phyloP scores from a whole-genome alignment of 2,888 invertebrate genomes.

The Pristionchus exspectatus region DNA sequence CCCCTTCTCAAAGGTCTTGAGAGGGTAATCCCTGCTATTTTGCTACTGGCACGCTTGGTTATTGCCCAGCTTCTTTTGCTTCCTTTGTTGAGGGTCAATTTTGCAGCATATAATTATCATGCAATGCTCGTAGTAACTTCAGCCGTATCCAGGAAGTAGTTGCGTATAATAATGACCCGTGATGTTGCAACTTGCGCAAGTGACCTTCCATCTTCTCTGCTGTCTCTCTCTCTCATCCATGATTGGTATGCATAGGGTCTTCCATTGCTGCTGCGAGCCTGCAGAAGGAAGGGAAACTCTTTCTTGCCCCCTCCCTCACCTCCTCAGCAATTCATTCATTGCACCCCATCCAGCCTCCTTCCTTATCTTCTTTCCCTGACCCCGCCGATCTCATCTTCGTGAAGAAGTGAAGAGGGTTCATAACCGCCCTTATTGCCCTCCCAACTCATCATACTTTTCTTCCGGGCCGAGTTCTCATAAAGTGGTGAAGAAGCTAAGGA shows the following conservation, averaged over 20 bases:
- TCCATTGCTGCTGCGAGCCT: background rate
- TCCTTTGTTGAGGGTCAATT: background rate
- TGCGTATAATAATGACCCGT: background rate
- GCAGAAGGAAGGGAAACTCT: conserved; percentile 19
- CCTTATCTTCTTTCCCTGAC: conserved; percentile 34
- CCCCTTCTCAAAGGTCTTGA: background rate
- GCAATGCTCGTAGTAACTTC: background rate
- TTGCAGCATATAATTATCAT: background rate
- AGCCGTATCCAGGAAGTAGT: conserved; percentile 3
- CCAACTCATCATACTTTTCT: background rate
- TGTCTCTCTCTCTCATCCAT: background rate
- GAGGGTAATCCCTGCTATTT: background rate
- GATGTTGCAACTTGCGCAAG: background rate
- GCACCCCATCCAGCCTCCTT: conserved; percentile 1
- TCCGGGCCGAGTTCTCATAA: background rate
- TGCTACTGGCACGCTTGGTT: background rate
- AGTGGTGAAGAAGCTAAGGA: background rate
- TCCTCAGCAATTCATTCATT: conserved; percentile 23
- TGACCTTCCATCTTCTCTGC: background rate
- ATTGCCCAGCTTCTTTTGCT: background rate
- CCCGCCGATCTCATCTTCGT: background rate
- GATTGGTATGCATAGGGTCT: conserved; percentile 13
- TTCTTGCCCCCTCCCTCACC: conserved; percentile 3
- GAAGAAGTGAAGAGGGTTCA: background rate
- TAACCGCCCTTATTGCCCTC: background rate